phyloP scores from a whole-genome alignment of 92 coral and sea anemone species.

The Phenganax marumi region DNA sequence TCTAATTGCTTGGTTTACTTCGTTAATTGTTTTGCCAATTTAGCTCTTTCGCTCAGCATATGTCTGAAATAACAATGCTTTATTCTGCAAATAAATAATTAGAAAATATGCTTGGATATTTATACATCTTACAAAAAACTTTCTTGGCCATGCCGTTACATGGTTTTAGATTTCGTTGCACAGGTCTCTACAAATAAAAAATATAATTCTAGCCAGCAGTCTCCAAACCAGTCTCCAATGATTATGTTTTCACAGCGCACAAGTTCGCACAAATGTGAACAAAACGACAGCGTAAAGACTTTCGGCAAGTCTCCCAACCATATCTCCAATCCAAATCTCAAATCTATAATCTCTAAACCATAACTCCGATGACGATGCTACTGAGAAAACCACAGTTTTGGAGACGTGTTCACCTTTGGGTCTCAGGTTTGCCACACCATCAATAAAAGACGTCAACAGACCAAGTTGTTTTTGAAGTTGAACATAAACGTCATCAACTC shows the following conservation, averaged over 20 bases:
- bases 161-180: not conserved
- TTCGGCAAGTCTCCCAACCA: no score
- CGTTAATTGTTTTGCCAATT: constrained; percentile 1
- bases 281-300: no score
- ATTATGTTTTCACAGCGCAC: no score
- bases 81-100: not conserved
- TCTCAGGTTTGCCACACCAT: constrained; percentile 88
- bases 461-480: constrained; percentile 81
- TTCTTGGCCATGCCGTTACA: not conserved
- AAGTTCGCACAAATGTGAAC: no score
- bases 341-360: no score
- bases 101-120: not conserved
- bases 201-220: no score
- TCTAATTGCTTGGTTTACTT: not conserved
- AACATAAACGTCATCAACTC: constrained; percentile 82
- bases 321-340: no score
- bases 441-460: constrained; percentile 80
- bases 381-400: no score
- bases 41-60: not conserved
- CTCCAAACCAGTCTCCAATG: no score
- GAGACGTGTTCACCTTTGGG: constrained; percentile 67
- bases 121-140: not conserved
- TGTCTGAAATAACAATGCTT: not conserved
- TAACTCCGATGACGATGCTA: no score
- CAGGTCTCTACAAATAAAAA: constrained; percentile 3